Percentiles rank a stretch among this genome's conserved stretches.
Conservation (phyloP, 2,888 invertebrate genomes). For the Apodemia mormo region DNA sequence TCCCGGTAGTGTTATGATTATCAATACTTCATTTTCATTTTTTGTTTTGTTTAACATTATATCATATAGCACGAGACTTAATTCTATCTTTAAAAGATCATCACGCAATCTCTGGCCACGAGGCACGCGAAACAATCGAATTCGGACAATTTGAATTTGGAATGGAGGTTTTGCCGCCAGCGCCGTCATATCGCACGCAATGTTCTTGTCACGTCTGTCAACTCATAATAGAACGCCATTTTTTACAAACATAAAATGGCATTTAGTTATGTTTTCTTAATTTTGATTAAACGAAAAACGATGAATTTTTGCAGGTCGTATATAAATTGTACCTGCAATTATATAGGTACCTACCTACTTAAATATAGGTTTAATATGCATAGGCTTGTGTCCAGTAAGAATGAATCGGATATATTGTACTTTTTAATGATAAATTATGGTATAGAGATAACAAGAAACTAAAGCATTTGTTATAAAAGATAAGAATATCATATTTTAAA, state of each 20-base stretch:
- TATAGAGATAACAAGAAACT: no score
- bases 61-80: slow-evolving; percentile 11
- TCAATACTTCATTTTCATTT: background rate
- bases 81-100: slow-evolving; percentile 26
- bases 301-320: no score
- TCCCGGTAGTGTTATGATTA: background rate
- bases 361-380: no score
- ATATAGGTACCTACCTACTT: no score
- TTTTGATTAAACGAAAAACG: background rate
- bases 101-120: slow-evolving; percentile 56
- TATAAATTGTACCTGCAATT: background rate
- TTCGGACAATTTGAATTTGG: slow-evolving; percentile 44
- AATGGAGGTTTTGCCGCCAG: slow-evolving; percentile 61
- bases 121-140: slow-evolving; percentile 41
- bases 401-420: no score
- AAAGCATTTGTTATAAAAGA: no score
- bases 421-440: no score
- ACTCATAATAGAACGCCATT: slow-evolving; percentile 2
- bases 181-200: slow-evolving; percentile 68
- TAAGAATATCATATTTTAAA: no score
- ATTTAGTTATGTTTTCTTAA: background rate
- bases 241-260: background rate
- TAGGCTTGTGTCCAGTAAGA: no score
- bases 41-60: background rate
- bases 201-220: slow-evolving; percentile 12